These are phyloP conservation scores for Girardia tigrina DNA, from an alignment of 2,888 invertebrate genomes.

Conservation along the genomic window DNA sequence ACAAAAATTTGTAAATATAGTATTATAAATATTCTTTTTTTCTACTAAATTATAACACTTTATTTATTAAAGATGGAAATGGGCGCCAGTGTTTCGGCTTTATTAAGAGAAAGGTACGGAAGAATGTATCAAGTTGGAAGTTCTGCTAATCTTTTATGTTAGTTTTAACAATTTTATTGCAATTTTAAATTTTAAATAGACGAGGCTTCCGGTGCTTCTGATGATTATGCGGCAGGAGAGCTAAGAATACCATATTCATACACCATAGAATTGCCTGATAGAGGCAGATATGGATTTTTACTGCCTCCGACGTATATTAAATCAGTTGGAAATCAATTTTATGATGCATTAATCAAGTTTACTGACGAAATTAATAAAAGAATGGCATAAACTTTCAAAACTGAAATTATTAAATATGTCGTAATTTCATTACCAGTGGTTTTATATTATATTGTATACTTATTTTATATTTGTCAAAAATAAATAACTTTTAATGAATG, in stretches of 20 bases:
- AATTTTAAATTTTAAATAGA: no score
- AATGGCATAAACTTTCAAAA: no score
- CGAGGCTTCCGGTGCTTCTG: constrained; percentile 36
- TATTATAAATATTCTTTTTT: no score
- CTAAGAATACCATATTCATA: constrained; percentile 29
- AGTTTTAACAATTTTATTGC: no score
- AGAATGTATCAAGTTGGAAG: constrained; percentile 26
- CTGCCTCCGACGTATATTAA: constrained; percentile 34
- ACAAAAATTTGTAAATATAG: no score
- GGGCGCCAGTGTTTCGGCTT: not conserved
- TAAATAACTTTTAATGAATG: no score
- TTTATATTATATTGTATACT: no score
- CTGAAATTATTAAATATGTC: not conserved
- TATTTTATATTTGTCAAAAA: no score
- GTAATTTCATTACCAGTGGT: no score
- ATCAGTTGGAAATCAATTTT: not conserved
- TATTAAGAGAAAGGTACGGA: not conserved
- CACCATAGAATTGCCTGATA: constrained; percentile 36
- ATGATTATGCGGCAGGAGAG: constrained; percentile 33
- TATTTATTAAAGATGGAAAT: not conserved
- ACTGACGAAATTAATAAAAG: not conserved
- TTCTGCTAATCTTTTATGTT: constrained; percentile 33
- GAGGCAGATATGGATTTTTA: constrained; percentile 35
- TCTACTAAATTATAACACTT: no score
- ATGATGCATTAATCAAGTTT: constrained; percentile 17